Evolutionary conservation across 2,113 vertebrate species (phyloP).

Genomic region (Phaethornis superciliosus): DNA sequence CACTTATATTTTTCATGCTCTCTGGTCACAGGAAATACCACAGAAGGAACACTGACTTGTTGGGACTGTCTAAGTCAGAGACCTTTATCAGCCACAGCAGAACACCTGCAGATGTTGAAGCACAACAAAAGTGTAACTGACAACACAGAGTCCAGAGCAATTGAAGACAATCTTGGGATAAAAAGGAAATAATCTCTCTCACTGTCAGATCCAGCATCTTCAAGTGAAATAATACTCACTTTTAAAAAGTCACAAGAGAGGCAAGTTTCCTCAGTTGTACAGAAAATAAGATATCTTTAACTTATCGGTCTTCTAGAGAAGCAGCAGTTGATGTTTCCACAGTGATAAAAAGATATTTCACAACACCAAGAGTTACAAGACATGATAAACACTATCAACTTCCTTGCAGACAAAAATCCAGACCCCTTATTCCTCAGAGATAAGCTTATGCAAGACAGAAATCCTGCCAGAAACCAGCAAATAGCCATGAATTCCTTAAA

Average conservation of each 20-base stretch:
- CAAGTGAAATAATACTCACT: not conserved
- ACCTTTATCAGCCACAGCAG: not conserved
- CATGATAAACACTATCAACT: not conserved
- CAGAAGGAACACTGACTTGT: not conserved
- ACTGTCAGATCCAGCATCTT: not conserved
- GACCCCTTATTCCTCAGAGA: constrained; percentile 26
- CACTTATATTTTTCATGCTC: not conserved
- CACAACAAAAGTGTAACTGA: not conserved
- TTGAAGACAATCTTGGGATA: not conserved
- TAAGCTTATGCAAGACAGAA: constrained; percentile 33
- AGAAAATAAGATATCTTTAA: not conserved
- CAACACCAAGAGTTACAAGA: not conserved
- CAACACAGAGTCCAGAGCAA: not conserved
- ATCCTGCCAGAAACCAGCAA: constrained; percentile 25
- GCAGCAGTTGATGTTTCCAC: not conserved
- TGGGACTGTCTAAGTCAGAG: not conserved
- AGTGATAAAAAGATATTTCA: constrained; percentile 11
- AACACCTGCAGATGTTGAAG: not conserved
- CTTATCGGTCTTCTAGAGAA: not conserved
- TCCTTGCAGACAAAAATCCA: not conserved
- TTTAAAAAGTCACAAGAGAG: not conserved
- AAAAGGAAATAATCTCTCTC: not conserved
- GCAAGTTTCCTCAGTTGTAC: not conserved
- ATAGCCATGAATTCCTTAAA: not conserved
- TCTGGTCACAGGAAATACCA: not conserved